These are phyloP conservation scores for Lepidochrysops patricia DNA, from an alignment of 2,888 invertebrate species.

Conservation along the genomic window DNA sequence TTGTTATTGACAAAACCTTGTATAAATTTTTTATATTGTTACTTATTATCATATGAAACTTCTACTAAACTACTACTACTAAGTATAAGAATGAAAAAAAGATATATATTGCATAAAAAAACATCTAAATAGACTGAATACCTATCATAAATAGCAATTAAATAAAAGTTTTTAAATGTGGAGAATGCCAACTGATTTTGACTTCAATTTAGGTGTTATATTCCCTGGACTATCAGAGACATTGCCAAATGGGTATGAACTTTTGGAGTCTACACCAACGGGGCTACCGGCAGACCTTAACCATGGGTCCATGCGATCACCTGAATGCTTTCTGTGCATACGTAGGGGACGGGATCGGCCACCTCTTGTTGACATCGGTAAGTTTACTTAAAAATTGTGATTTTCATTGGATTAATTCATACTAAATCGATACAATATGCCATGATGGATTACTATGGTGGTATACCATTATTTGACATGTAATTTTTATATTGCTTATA, in stretches of 20 bases:
- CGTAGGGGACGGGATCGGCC: constrained; percentile 94
- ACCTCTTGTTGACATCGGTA: constrained; percentile 97
- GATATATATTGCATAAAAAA: too few relatives aligned
- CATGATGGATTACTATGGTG: neutral
- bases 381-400: constrained; percentile 29
- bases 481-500: too few relatives aligned
- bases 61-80: too few relatives aligned
- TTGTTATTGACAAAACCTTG: too few relatives aligned
- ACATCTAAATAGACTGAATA: too few relatives aligned
- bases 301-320: constrained; percentile 95
- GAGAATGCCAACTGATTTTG: constrained; percentile 22
- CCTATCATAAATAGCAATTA: too few relatives aligned
- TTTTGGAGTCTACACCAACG: constrained; percentile 85
- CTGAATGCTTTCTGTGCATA: constrained; percentile 94
- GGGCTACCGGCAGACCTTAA: constrained; percentile 95
- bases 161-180: neutral
- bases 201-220: constrained; percentile 51
- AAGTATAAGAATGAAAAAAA: too few relatives aligned
- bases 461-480: too few relatives aligned
- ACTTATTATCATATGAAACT: too few relatives aligned
- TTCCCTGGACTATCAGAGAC: constrained; percentile 92
- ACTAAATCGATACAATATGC: neutral
- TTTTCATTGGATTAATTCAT: too few relatives aligned
- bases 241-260: constrained; percentile 84
- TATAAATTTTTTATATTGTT: too few relatives aligned